These are phyloP conservation scores for Odocoileus hemionus DNA, from an alignment of 2,113 vertebrate species.

Conservation along the genomic window DNA sequence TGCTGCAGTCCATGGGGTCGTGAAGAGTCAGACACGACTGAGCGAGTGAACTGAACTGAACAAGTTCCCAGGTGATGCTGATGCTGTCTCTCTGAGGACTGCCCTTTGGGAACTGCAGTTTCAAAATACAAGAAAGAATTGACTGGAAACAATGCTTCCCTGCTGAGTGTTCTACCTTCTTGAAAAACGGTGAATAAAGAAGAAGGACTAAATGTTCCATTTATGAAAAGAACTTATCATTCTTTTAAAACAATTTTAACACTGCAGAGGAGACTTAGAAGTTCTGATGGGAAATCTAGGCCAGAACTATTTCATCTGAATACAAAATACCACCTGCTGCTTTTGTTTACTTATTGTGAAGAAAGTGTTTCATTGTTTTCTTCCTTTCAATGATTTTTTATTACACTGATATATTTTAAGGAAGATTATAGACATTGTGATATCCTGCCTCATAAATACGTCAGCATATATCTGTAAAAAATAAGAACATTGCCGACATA, in stretches of 20 bases:
- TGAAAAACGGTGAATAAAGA: background rate
- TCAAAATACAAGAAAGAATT: background rate
- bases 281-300: background rate
- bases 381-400: background rate
- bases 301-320: background rate
- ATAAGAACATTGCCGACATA: background rate
- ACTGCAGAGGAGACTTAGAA: background rate
- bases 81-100: too few relatives aligned
- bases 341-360: background rate
- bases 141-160: background rate
- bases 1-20: background rate
- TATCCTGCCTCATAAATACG: background rate
- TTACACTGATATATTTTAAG: background rate
- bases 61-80: background rate
- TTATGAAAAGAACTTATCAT: background rate
- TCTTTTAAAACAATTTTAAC: background rate
- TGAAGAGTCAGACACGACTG: fast-evolving
- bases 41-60: background rate
- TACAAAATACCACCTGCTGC: background rate
- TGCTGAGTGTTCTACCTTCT: background rate
- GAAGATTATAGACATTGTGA: background rate
- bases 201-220: background rate
- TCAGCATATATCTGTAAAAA: background rate
- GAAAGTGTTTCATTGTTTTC: background rate
- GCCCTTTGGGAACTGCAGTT: background rate